Conservation (phyloP, 2,888 invertebrate species). For the Euzetes globulus region DNA sequence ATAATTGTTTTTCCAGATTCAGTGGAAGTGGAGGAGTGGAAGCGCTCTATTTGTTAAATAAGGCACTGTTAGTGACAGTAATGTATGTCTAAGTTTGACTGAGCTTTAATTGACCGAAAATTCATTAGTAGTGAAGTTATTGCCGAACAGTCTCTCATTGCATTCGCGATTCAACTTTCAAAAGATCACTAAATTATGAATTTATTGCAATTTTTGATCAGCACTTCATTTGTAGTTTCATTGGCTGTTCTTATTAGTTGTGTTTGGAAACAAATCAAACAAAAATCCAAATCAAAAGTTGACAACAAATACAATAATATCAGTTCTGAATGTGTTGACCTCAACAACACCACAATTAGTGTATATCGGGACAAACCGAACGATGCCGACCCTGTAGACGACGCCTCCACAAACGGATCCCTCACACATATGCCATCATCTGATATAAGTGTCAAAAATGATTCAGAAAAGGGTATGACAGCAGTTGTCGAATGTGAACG, state of each 20-base stretch:
- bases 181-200: neutral
- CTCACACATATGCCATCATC: neutral
- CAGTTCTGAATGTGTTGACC: neutral
- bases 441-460: neutral
- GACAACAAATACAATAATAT: neutral
- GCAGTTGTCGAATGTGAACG: neutral
- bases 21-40: neutral
- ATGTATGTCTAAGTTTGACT: neutral
- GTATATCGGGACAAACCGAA: neutral
- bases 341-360: neutral
- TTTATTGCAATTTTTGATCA: neutral
- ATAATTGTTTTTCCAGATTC: neutral
- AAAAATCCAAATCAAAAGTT: neutral
- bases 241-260: neutral
- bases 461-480: neutral
- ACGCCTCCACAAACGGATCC: neutral
- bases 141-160: too few relatives aligned
- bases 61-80: neutral
- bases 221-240: neutral
- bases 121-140: neutral
- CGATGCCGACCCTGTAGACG: neutral
- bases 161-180: too few relatives aligned
- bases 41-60: constrained; percentile 19
- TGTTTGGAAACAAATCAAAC: neutral
- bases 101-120: neutral